A percentile compares a stretch with the other conserved stretches of the same genome.
Evolutionary conservation across 2,113 vertebrate genomes (phyloP).

Genomic region (Bubo bubo): DNA sequence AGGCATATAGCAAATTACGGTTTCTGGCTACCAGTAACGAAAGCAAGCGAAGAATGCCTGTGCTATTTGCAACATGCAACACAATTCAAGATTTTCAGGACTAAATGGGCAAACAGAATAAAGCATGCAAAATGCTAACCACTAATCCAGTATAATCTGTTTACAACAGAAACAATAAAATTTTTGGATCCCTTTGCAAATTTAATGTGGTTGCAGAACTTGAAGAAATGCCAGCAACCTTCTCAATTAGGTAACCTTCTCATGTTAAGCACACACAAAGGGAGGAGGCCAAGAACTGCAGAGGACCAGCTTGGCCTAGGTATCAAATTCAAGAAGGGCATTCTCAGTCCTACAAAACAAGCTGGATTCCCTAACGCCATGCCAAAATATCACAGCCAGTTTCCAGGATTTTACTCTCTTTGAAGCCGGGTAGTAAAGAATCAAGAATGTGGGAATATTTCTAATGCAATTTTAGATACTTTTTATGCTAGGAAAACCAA

Average conservation of each 20-base stretch:
- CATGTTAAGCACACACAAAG: neutral
- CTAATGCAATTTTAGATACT: neutral
- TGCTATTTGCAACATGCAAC: neutral
- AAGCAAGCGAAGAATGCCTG: neutral
- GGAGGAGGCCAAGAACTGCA: neutral
- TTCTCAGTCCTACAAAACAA: neutral
- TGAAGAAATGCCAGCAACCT: neutral
- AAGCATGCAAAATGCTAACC: neutral
- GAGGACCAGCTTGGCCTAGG: neutral
- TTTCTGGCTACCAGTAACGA: neutral
- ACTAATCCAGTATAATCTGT: slow-evolving; percentile 25
- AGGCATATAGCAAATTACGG: neutral
- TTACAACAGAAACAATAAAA: slow-evolving; percentile 37
- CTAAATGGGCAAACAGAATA: neutral
- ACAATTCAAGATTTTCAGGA: neutral
- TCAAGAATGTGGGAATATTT: slow-evolving; percentile 22
- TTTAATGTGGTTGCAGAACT: neutral
- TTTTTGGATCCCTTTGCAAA: neutral
- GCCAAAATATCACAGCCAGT: neutral
- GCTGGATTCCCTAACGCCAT: neutral
- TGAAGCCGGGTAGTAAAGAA: slow-evolving; percentile 28
- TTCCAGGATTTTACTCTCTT: slow-evolving; percentile 19
- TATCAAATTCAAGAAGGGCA: neutral
- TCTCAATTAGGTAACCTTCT: neutral
- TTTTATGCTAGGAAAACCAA: slow-evolving; percentile 13